Conservation (phyloP, 2,888 invertebrate genomes). For the Brenthis hecate region DNA sequence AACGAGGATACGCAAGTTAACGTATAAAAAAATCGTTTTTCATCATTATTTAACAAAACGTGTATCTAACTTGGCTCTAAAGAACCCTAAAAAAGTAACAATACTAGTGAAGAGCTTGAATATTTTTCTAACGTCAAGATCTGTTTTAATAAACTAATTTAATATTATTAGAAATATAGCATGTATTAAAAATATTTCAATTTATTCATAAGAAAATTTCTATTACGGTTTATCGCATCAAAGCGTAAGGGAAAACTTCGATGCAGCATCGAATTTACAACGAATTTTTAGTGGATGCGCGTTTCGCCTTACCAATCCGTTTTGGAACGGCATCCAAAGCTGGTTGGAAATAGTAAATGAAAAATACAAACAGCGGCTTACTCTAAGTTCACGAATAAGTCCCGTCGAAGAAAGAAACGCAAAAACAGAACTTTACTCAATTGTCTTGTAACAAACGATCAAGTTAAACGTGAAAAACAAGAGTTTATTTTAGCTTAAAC, state of each 20-base stretch:
- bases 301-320: slow-evolving; percentile 29
- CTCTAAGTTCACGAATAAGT: slow-evolving; percentile 43
- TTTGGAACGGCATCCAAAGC: slow-evolving; percentile 25
- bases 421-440: slow-evolving; percentile 45
- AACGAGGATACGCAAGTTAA: no score
- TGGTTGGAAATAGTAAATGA: slow-evolving; percentile 49
- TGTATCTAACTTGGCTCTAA: no score
- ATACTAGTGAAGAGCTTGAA: no score
- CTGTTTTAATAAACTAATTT: no score
- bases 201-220: slow-evolving; percentile 17
- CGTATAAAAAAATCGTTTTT: no score
- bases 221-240: slow-evolving; percentile 21
- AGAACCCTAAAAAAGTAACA: no score
- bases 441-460: slow-evolving; percentile 53
- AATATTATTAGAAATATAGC: no score
- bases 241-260: slow-evolving; percentile 19
- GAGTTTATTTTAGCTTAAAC: slow-evolving; percentile 11
- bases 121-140: no score
- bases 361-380: slow-evolving; percentile 58
- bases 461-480: slow-evolving; percentile 43
- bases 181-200: slow-evolving; percentile 26
- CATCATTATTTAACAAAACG: no score
- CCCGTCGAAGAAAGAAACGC: slow-evolving; percentile 32
- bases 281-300: slow-evolving; percentile 22
- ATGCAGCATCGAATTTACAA: slow-evolving; percentile 25